Base-by-base conservation (phyloP, 2,797 vertebrate species). In the Spinus olivaceus region DNA sequence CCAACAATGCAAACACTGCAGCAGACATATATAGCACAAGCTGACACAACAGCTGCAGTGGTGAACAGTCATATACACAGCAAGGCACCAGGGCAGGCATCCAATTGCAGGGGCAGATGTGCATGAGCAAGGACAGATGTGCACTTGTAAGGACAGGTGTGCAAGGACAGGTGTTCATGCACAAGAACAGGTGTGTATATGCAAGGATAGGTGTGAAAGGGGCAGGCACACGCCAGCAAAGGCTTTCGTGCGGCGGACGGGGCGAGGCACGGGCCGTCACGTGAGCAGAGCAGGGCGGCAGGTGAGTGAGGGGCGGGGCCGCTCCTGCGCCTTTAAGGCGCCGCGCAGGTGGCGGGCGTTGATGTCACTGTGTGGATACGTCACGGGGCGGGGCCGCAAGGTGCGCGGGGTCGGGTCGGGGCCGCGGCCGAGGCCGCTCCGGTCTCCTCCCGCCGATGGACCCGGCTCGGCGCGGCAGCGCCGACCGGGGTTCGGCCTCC, bases 401-500 rank as follows among this genome's bases (percentile, higher is more conserved):
- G 88, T 57, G 56, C 14, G 35, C 22, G 39, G 69, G 60, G 67
- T 47, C 15, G 49, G 53, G 17, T 6, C 20, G 59, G 18, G 32
- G 27, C 7, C 30, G 56, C 28, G 20, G 53, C 16, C 24, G 56
- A 10, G 15, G 28, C 14, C 28, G 50, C 35, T 67, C 49, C 33
- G 56, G 33, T 60, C 8, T 57, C 8, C 83, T 79, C 59, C 87
- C 16, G 79, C 15, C 81, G 79, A 96, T 97, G 96, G 69, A 73
- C 35, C 13, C 35, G 69, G 50, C 16, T 30, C 30, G 95, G 83
- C 76, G 72, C 10, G 85, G 76, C 30, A 82, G 63, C 35, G 18
- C 49, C 35, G 95, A 93, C 27, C 59, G 86, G 59, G 67, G 93
- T n/a, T 92, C 87, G 20, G 76, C 96, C 51, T 79, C 88, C 32